These are phyloP conservation scores for Empidonax traillii DNA, from an alignment of 2,113 vertebrate species.

Conservation along the genomic window DNA sequence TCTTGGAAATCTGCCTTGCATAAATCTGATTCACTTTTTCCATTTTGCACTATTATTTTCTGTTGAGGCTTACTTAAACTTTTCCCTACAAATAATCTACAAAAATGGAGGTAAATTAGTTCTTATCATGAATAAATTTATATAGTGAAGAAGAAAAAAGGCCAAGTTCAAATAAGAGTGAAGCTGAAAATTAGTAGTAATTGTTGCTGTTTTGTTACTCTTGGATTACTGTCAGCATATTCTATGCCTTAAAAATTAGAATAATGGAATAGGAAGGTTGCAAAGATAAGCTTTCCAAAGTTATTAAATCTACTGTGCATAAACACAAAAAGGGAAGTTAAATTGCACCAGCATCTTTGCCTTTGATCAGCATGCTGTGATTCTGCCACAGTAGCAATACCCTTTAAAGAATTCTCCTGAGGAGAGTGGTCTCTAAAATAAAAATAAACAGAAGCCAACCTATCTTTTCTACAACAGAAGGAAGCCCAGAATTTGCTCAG, in stretches of 20 bases:
- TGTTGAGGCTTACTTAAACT: not conserved
- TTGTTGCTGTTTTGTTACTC: not conserved
- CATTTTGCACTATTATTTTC: not conserved
- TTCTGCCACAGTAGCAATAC: not conserved
- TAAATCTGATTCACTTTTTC: conserved; percentile 28
- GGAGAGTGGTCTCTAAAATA: not conserved
- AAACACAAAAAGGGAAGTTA: not conserved
- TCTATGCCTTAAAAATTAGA: not conserved
- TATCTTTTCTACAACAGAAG: not conserved
- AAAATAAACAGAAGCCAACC: not conserved
- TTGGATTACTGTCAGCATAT: not conserved
- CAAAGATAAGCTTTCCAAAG: not conserved
- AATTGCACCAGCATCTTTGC: not conserved
- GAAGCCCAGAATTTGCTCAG: not conserved
- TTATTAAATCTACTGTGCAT: not conserved
- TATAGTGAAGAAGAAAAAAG: not conserved
- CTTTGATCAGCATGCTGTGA: not conserved
- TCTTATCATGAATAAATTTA: not conserved
- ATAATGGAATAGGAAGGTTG: not conserved
- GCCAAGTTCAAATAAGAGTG: not conserved
- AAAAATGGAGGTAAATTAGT: not conserved
- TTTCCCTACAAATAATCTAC: not conserved
- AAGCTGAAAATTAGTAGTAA: not conserved
- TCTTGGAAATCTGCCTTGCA: conserved; percentile 28
- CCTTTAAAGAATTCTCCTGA: not conserved